Base-by-base conservation (phyloP, 1,140 invertebrate species). In the Leptopilina clavipes region DNA sequence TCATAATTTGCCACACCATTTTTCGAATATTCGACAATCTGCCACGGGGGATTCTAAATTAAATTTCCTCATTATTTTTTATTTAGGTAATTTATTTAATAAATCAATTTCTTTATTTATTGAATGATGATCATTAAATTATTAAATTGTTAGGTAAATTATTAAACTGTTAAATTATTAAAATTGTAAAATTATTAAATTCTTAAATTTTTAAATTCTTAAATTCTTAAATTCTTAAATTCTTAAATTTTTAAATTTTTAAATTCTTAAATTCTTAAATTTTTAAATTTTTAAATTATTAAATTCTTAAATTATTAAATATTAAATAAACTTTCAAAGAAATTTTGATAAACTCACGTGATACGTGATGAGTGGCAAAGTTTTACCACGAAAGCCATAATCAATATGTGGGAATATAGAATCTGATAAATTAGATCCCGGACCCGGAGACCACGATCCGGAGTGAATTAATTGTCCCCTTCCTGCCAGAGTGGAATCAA, bases 11-110 rank as follows among this genome's bases (percentile, higher is more conserved):
- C 85, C 1, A 93, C 82, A 0, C 93, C 94, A 3, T 90, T 89
- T 17, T 91, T 89, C 75, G 94, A 93, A 6, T 85, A 83, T 52
- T 90, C 90, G 1, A 96, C 86, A 10, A 95, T 94, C 84, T 96
- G 95, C 96, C 96, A 97, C 0, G 96, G 96, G 1, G 96, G 96
- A 91, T 95, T 96, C 96, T 97, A 87, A 71, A 89, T 90, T 75
- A 19, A 56, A 0, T 19, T 25, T 1, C 17, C 5, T 18, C 17
- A 5, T 11, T 44, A 44, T 11, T 44, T 44, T 11, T 44, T 11
- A 11, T 44, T 14, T 48, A 48, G 12, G 1, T 31, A 31, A n/a
- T 10, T 14, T 44, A 9, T 11, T 44, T 1, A 11, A 44, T 44
- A 1, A 5, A 44, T 44, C 9, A 5, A 44, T 44, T 44, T 44